Evolutionary conservation across 1,140 invertebrate species (phyloP).

Genomic region (Diachasmimorpha longicaudata): DNA sequence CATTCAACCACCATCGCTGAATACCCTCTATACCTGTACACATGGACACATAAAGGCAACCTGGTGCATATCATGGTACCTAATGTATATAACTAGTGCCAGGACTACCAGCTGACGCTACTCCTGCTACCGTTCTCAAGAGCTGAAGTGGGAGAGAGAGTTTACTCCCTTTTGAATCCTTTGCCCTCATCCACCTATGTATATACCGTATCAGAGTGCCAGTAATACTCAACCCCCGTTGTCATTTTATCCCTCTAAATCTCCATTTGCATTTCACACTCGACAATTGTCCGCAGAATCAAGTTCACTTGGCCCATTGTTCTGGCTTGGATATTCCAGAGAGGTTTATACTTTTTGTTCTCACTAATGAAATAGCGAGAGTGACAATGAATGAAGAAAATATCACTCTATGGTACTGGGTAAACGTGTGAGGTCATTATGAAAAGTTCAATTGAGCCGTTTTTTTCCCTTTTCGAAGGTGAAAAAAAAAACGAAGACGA

Average conservation of each 20-base stretch:
- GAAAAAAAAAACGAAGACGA: not conserved
- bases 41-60: slow-evolving; percentile 44
- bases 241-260: slow-evolving; percentile 25
- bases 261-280: slow-evolving; percentile 45
- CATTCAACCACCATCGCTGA: not conserved
- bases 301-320: not conserved
- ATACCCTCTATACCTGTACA: not conserved
- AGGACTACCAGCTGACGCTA: slow-evolving; percentile 41
- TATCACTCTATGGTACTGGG: too few relatives aligned
- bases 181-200: not conserved
- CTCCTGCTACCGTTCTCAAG: not conserved
- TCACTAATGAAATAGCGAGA: not conserved
- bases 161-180: not conserved
- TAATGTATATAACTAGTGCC: slow-evolving; percentile 42
- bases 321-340: not conserved
- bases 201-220: not conserved
- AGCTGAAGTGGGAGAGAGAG: not conserved
- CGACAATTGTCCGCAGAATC: slow-evolving; percentile 23
- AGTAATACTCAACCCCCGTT: not conserved
- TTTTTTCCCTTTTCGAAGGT: not conserved
- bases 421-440: not conserved
- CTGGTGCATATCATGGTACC: slow-evolving; percentile 49
- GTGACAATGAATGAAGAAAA: not conserved
- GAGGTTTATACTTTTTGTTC: slow-evolving; percentile 13
- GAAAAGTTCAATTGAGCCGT: not conserved